phyloP scores from a whole-genome alignment of 2,888 invertebrate species.

The Cheilosia variabilis region DNA sequence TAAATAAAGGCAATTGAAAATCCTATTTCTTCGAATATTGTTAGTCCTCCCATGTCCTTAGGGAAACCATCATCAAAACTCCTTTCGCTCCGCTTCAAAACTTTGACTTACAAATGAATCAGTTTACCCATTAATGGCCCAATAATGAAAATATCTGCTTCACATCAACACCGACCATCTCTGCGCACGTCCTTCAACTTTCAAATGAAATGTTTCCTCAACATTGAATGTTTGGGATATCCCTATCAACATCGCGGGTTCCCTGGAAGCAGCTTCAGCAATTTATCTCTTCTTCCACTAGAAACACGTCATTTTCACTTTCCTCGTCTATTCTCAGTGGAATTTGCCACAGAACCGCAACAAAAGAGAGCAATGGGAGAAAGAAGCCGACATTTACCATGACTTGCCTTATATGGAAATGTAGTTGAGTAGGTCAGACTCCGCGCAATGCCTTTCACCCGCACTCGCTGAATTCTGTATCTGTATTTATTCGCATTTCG shows the following conservation, averaged over 20 bases:
- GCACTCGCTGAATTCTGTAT: neutral
- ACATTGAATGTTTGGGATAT: slow-evolving; percentile 3
- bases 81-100: no score
- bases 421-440: slow-evolving; percentile 73
- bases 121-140: no score
- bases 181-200: no score
- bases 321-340: slow-evolving; percentile 22
- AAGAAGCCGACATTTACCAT: slow-evolving; percentile 1
- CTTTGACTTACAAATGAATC: no score
- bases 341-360: neutral
- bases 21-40: no score
- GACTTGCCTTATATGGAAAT: slow-evolving; percentile 68
- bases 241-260: slow-evolving; percentile 4
- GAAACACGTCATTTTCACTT: slow-evolving; percentile 37
- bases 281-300: slow-evolving; percentile 1
- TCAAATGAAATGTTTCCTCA: neutral
- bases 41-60: no score
- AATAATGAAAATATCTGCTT: no score
- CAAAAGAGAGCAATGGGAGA: slow-evolving; percentile 22
- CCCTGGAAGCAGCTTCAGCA: neutral
- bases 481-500: slow-evolving; percentile 13
- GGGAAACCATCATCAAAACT: no score
- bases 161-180: no score
- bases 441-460: slow-evolving; percentile 22
- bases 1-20: no score